Conservation (phyloP, 1,140 invertebrate genomes). For the Muscidifurax raptorellus region DNA sequence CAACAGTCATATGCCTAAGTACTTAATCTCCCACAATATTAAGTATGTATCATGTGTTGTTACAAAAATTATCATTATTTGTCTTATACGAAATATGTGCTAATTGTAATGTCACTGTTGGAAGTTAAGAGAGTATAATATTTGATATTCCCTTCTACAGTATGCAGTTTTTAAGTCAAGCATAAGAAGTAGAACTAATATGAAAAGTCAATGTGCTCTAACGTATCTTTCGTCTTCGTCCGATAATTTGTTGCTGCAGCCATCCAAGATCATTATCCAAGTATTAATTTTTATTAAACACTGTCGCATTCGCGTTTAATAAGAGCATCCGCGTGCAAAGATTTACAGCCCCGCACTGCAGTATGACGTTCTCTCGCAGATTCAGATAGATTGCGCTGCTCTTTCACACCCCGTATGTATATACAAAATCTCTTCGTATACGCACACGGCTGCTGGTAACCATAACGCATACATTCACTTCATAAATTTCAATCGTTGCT, state of each 20-base stretch:
- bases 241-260: too few relatives aligned
- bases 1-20: not conserved
- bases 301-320: not conserved
- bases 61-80: not conserved
- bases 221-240: too few relatives aligned
- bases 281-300: not conserved
- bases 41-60: not conserved
- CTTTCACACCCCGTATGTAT: not conserved
- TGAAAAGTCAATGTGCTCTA: too few relatives aligned
- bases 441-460: not conserved
- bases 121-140: too few relatives aligned
- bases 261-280: too few relatives aligned
- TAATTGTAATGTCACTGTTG: too few relatives aligned
- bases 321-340: not conserved
- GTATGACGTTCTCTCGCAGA: not conserved
- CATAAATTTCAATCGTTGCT: constrained; percentile 40
- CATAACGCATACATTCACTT: not conserved
- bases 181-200: too few relatives aligned
- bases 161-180: too few relatives aligned
- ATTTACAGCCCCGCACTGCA: not conserved
- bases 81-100: too few relatives aligned
- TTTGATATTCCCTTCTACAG: too few relatives aligned
- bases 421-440: not conserved
- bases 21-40: not conserved
- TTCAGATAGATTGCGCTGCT: not conserved